Base-by-base conservation (phyloP, 2,888 invertebrate species). In the Aspidiotus rigidus region DNA sequence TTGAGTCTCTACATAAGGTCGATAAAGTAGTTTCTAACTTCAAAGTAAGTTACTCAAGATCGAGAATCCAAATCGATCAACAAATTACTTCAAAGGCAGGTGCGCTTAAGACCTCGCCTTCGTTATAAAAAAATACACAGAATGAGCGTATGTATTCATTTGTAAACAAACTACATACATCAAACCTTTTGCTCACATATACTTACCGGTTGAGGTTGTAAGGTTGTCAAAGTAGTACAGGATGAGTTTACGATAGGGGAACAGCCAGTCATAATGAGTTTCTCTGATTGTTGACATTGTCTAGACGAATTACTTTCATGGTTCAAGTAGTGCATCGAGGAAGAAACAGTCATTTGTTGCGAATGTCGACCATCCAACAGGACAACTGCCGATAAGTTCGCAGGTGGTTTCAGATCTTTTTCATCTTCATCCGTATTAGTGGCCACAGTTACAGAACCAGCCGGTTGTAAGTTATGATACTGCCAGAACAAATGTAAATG, bases 391-490 rank as follows among this genome's bases (percentile, higher is more conserved):
- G 74, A 73, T 57, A 72, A 71, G 28, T 67, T 63, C 7, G 69
- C 11, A 41, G 57, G 62, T 9, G 70, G 57, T 55, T 72, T 72
- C 11, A 71, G 61, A 49, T 73, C 72, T 71, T 74, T 74, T 6
- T 72, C 71, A 28, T 74, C 74, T 41, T 75, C 75, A 62, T 75
- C 75, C 11, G 75, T 75, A 9, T 74, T 74, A 7, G 75, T 75
- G 6, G 75, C 75, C n/a, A 75, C 75, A 11, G 75, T 75, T 49
- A 74, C 74, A 57, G 74, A 74, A 71, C 56, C 73, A 62, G 69
- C 72, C 9, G 71, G 44, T 39, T 69, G 69, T 44, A 69, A 10
- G 7, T 15, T 62, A n/a, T 69, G 57, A n/a, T 44, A 64, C 71
- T 72, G 10, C 8, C 62, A 57, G 11, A 11, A 66, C n/a, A 8